phyloP scores from a whole-genome alignment of 2,797 vertebrate species.

The Tapera naevia region DNA sequence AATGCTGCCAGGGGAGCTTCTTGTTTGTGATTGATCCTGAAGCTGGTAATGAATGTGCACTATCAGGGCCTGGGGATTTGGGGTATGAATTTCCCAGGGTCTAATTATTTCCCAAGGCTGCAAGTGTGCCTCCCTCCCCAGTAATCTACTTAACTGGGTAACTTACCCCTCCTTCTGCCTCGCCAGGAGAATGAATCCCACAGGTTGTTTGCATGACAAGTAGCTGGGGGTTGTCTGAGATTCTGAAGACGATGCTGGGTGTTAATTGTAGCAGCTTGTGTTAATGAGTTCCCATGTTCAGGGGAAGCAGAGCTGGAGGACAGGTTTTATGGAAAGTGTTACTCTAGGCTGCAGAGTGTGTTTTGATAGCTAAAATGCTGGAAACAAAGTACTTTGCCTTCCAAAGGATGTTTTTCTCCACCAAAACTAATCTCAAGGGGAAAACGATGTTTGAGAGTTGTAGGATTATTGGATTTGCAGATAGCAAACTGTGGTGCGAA shows the following conservation, averaged over 20 bases:
- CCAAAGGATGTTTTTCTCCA: slow-evolving; percentile 34
- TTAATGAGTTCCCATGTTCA: slow-evolving; percentile 75
- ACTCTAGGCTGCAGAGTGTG: neutral
- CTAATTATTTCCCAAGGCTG: slow-evolving; percentile 81
- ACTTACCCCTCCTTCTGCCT: slow-evolving; percentile 74
- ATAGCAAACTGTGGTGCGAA: neutral
- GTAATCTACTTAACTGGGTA: slow-evolving; percentile 85
- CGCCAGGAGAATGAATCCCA: slow-evolving; percentile 73
- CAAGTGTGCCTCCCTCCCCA: slow-evolving; percentile 76
- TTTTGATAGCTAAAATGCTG: slow-evolving; percentile 59
- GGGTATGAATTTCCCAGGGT: slow-evolving; percentile 80
- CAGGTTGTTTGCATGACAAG: slow-evolving; percentile 84
- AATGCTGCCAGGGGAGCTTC: slow-evolving; percentile 36
- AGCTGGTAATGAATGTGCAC: slow-evolving; percentile 68
- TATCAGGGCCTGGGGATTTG: slow-evolving; percentile 69
- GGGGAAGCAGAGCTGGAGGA: slow-evolving; percentile 22
- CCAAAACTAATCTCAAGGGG: neutral
- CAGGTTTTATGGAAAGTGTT: slow-evolving; percentile 35
- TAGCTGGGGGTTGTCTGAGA: slow-evolving; percentile 72
- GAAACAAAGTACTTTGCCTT: slow-evolving; percentile 17
- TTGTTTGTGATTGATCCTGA: slow-evolving; percentile 41
- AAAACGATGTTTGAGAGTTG: slow-evolving; percentile 24
- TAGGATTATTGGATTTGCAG: slow-evolving; percentile 41
- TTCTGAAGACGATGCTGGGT: slow-evolving; percentile 66
- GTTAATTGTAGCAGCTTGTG: slow-evolving; percentile 74